phyloP scores from a whole-genome alignment of 1,140 invertebrate species.

The Cyrtorhinus lividipennis region DNA sequence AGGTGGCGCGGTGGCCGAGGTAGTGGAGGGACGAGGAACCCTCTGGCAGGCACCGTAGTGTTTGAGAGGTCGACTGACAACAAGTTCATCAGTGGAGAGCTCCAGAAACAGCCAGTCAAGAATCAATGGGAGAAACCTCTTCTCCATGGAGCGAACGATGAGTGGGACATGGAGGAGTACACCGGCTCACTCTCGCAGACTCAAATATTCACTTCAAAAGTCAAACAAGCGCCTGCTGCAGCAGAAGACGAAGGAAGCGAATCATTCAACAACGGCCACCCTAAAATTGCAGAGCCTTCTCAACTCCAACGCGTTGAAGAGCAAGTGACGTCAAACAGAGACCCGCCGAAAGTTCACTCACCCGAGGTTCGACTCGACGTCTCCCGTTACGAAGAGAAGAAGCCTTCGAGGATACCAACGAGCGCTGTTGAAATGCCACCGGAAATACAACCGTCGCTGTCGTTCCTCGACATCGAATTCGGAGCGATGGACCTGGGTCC shows the following conservation, averaged over 20 bases:
- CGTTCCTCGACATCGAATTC: not conserved
- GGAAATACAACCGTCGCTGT: not conserved
- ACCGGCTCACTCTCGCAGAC: conserved; percentile 9
- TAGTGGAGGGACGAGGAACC: conserved; percentile 27
- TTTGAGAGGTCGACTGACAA: conserved; percentile 8
- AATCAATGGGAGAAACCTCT: not conserved
- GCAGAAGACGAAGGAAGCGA: not conserved
- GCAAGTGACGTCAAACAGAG: too few relatives aligned
- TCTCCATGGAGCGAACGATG: not conserved
- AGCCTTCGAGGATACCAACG: not conserved
- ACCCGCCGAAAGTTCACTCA: not conserved
- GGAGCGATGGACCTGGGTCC: not conserved
- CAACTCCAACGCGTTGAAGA: too few relatives aligned
- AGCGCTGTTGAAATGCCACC: not conserved
- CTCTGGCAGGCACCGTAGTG: not conserved
- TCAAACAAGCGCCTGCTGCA: not conserved
- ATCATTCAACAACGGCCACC: not conserved
- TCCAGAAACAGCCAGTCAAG: not conserved
- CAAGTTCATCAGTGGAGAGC: too few relatives aligned
- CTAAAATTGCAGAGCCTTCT: not conserved
- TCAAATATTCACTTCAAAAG: conserved; percentile 4
- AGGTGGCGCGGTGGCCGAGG: conserved; percentile 33
- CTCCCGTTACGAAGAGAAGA: not conserved
- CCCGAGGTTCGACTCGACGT: not conserved
- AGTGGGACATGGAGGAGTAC: conserved; percentile 12